Evolutionary conservation across 2,113 vertebrate genomes (phyloP), one percentile per base, ranked within the genome.

Genomic region (Psophia crepitans): DNA sequence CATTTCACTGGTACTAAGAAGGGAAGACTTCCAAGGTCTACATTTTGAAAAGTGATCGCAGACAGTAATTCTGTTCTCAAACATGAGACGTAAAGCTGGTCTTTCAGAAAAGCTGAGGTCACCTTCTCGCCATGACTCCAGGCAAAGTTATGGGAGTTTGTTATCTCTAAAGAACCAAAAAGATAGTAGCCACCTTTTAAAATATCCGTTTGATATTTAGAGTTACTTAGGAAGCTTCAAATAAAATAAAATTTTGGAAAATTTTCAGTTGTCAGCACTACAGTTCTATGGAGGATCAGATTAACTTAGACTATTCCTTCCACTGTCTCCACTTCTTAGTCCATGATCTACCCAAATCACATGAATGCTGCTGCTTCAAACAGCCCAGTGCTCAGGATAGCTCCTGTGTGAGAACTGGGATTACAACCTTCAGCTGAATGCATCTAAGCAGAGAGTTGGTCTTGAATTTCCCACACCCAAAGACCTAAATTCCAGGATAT

Each of bases 21-120:
- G 74, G 84, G 84, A 87, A 82, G 58, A 68, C 53, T 69, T 94
- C 91, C 81, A 94, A 94, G 49, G 23, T 78, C 78, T 89, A 70
- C 35, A 12, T 69, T 84, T 89, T 70, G 26, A 22, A 30, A 87
- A 78, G 65, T 11, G 69, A 32, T 87, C 0, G 0, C 86, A 84
- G 77, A 68, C 57, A 82, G 65, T 35, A 73, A 61, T 91, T 89
- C 69, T 68, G 56, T 65, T 76, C 14, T 2, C 43, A 78, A 92
- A 79, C 11, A 20, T 3, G 46, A 46, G 37, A 20, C 0, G 0
- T 57, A 69, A 64, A 89, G 65, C 32, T 75, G 60, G 71, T 77
- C 86, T 88, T 94, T 80, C 73, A 95, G 77, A 69, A 84, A 73
- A 75, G 41, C 58, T 95, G 91, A 82, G 6, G 49, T 92, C 58